Evolutionary conservation across 2,113 vertebrate species (phyloP), one percentile per base, ranked within the genome.

Genomic region (Apteryx mantelli): DNA sequence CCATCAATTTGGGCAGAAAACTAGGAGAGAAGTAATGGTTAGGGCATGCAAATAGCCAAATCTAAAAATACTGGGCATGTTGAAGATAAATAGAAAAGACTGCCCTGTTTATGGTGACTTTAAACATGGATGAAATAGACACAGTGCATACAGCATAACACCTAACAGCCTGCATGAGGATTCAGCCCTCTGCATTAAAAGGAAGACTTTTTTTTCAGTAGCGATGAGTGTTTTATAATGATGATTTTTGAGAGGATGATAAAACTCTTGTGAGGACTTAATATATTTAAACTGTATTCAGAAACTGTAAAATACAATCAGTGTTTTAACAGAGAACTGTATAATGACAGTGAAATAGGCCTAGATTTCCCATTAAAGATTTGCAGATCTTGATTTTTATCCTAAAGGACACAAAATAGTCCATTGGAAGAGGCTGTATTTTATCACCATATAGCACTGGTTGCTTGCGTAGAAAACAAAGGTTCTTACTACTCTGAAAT

Each of bases 401-500:
- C 71, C 86, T 85, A 80, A 92, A 3, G 79, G 53, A 60, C 19
- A 28, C 60, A 81, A 42, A 89, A 20, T 19, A 88, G 82, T 32
- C 91, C 40, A 89, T 68, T 81, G 91, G 53, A 86, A 81, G 68
- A 86, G 19, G 11, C 50, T 86, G 9, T 46, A 34, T 83, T 68
- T 36, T 88, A 86, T 61, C 46, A 36, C n/a, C 52, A 28, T 58
- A 56, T 4, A 73, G 79, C 15, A 79, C 36, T 58, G 70, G 68
- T 20, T 97, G 94, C 95, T 97, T 98, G 94, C 95, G 95, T 97
- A 98, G 98, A 98, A 98, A 98, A 97, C 85, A 93, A 97, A 97
- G 97, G 97, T 98, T 97, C 97, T 97, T 98, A 96, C 97, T 97
- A 97, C 98, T 98, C 97, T 96, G 97, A 92, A 96, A 98, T 98